Conservation (phyloP, 2,888 invertebrate genomes). For the Trissolcus brochymenae region DNA sequence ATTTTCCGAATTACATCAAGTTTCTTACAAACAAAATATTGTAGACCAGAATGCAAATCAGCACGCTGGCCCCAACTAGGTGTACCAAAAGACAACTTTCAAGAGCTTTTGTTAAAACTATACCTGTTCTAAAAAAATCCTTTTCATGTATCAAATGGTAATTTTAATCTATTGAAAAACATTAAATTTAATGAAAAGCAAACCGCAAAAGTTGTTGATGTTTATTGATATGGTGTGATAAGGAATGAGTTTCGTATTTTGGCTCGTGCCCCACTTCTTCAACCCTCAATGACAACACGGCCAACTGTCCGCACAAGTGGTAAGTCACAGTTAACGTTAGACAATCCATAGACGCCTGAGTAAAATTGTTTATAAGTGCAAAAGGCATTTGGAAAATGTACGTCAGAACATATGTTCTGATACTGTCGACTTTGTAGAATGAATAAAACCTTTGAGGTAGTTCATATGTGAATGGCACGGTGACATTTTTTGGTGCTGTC, state of each 20-base stretch:
- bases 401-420: slow-evolving; percentile 29
- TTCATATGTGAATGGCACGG: slow-evolving; percentile 19
- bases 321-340: slow-evolving; percentile 49
- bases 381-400: slow-evolving; percentile 55
- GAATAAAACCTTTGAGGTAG: slow-evolving; percentile 55
- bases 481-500: slow-evolving; percentile 14
- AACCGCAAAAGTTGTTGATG: slow-evolving; percentile 48
- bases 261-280: slow-evolving; percentile 12
- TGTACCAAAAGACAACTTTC: slow-evolving; percentile 49
- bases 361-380: slow-evolving; percentile 51
- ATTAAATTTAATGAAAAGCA: not conserved
- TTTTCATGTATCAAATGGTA: not conserved
- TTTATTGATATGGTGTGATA: slow-evolving; percentile 16
- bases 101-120: slow-evolving; percentile 26
- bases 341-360: slow-evolving; percentile 59
- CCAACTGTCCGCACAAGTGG: slow-evolving; percentile 58
- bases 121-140: slow-evolving; percentile 40
- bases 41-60: slow-evolving; percentile 56
- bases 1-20: not conserved
- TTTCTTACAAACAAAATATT: slow-evolving; percentile 52
- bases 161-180: not conserved
- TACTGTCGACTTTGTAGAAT: slow-evolving; percentile 45
- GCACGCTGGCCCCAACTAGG: slow-evolving; percentile 51
- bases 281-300: slow-evolving; percentile 49
- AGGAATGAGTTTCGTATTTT: not conserved